A percentile compares a stretch with the other conserved stretches of the same genome.
Evolutionary conservation across 2,888 invertebrate genomes (phyloP).

Genomic region (Brachyptera risi): DNA sequence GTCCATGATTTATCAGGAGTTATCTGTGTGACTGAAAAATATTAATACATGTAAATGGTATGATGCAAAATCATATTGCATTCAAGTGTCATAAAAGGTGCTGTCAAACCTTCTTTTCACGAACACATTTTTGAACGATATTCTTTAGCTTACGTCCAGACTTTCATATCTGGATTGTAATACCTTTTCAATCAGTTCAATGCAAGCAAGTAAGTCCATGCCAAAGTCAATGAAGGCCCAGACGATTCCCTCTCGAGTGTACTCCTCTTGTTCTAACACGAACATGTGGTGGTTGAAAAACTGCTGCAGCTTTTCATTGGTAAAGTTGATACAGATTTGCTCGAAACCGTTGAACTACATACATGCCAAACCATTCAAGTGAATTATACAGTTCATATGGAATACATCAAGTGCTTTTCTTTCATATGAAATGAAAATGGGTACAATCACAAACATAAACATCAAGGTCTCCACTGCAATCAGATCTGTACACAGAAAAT

Average conservation of each 20-base stretch:
- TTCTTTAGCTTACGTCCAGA: too few relatives aligned
- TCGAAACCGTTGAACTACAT: slow-evolving; percentile 86
- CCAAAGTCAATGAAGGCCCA: slow-evolving; percentile 96
- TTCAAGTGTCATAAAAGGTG: too few relatives aligned
- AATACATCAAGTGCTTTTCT: background rate
- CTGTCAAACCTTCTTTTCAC: too few relatives aligned
- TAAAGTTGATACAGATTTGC: slow-evolving; percentile 95
- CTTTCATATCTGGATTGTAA: slow-evolving; percentile 29
- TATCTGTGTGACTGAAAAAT: too few relatives aligned
- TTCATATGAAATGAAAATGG: too few relatives aligned
- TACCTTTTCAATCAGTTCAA: slow-evolving; percentile 90
- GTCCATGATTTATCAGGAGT: too few relatives aligned
- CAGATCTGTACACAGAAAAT: too few relatives aligned
- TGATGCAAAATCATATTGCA: too few relatives aligned
- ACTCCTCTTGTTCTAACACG: slow-evolving; percentile 92
- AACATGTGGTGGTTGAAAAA: slow-evolving; percentile 98
- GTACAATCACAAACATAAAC: too few relatives aligned
- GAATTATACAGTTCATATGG: slow-evolving; percentile 12
- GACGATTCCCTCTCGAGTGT: slow-evolving; percentile 83
- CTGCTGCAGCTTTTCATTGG: slow-evolving; percentile 92
- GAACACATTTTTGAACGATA: too few relatives aligned
- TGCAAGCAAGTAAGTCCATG: slow-evolving; percentile 88
- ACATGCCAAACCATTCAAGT: background rate
- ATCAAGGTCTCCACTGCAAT: too few relatives aligned
- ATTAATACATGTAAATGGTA: too few relatives aligned